phyloP scores from a whole-genome alignment of 2,888 invertebrate species.

The Hypercompe scribonia region DNA sequence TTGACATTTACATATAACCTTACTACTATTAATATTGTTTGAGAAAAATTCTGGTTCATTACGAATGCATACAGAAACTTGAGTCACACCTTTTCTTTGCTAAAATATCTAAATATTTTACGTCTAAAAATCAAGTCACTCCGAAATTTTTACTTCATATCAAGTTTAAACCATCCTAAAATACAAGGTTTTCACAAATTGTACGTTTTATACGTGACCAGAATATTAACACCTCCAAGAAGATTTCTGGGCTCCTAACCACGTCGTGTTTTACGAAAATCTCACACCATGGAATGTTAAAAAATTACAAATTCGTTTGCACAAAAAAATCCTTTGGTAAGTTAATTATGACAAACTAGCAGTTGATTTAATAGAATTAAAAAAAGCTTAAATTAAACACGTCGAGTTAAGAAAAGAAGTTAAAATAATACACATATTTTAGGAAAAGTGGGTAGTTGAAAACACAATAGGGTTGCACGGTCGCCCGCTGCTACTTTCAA shows the following conservation, averaged over 20 bases:
- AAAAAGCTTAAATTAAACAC: not conserved
- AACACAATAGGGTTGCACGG: too few species aligned
- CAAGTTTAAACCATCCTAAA: constrained; percentile 50
- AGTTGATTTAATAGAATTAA: not conserved
- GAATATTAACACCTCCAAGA: constrained; percentile 43
- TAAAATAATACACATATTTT: too few species aligned
- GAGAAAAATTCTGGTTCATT: not conserved
- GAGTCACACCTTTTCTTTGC: not conserved
- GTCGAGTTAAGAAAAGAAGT: too few species aligned
- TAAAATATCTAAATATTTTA: constrained; percentile 1
- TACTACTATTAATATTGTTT: too few species aligned
- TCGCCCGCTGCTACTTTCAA: too few species aligned
- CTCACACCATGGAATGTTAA: constrained; percentile 23
- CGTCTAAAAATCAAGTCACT: constrained; percentile 25
- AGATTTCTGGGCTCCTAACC: constrained; percentile 32
- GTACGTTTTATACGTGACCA: constrained; percentile 43
- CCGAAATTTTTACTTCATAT: constrained; percentile 50
- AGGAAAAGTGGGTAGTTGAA: too few species aligned
- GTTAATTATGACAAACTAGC: not conserved
- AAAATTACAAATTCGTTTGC: not conserved
- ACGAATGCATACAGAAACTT: not conserved
- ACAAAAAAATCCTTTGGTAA: not conserved
- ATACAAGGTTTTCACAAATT: constrained; percentile 45
- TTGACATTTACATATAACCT: too few species aligned
- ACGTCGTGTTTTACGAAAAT: constrained; percentile 20